Base-by-base conservation (phyloP, 1,140 invertebrate species). In the Formica selysi region DNA sequence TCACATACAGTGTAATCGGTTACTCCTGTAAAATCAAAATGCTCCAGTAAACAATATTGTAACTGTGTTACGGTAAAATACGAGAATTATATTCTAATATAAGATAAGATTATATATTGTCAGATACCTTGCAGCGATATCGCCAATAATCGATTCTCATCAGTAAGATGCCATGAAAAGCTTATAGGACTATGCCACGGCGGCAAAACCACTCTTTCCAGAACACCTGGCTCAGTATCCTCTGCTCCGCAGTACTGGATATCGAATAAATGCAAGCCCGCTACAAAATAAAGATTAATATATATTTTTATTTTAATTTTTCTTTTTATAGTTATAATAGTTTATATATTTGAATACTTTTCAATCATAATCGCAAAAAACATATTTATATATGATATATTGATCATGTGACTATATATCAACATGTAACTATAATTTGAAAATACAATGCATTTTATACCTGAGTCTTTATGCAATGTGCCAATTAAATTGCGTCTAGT, bases 131-230 rank as follows among this genome's bases (percentile, higher is more conserved):
- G 96, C 59, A 96, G 93, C 29, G 96, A 96, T 76, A 97, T 96
- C 3, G 97, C 96, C 71, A 98, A 94, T 67, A 98, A 94, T 74
- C 97, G 94, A 92, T 98, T 98, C 92, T 97, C 97, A 91, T 98
- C 96, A 44, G 94, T 95, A 3, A 97, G 97, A 96, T 99, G 98
- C 98, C 98, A 98, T 57, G 97, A 96, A 95, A 98, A 98, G 84
- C 98, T 97, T 10, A 97, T 96, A 48, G 95, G 93, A 90, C 92
- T 94, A 1, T 93, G 93, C 91, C 95, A 95, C 7, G 95, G 95
- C 74, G 96, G 96, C 57, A 95, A 93, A 70, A 97, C 96, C 79
- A 96, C 96, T 92, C 98, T 96, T 95, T 98, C 98, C 74, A 98
- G 93, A 70, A 97, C 96, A 54, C 96, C 96, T 6, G 97, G 97